Evolutionary conservation across 2,113 vertebrate genomes (phyloP).

Genomic region (Limnothrissa miodon): DNA sequence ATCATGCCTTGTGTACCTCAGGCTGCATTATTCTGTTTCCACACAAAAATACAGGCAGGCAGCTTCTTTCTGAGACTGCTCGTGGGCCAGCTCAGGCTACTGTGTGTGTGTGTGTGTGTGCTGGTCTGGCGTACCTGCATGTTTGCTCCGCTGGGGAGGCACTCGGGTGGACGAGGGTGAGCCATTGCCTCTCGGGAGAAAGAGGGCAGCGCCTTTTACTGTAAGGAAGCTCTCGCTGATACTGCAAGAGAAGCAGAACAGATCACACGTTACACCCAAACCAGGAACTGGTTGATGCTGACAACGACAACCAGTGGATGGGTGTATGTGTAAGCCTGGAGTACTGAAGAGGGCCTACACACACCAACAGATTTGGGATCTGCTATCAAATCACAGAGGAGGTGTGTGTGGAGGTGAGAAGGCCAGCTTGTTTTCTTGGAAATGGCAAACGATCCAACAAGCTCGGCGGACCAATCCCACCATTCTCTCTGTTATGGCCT

Average conservation of each 20-base stretch:
- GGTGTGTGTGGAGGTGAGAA: background rate
- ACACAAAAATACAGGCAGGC: background rate
- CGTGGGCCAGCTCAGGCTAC: background rate
- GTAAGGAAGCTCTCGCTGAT: slow-evolving; percentile 97
- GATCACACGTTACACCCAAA: background rate
- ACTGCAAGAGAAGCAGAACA: slow-evolving; percentile 58
- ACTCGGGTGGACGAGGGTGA: slow-evolving; percentile 78
- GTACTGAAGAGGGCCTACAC: too few relatives aligned
- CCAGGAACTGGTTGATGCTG: background rate
- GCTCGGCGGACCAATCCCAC: background rate
- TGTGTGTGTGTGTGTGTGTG: background rate
- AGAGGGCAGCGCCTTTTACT: slow-evolving; percentile 95
- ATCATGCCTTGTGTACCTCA: background rate
- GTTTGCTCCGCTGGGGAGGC: slow-evolving; percentile 86
- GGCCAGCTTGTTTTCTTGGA: background rate
- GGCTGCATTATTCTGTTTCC: background rate
- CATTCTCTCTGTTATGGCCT: background rate
- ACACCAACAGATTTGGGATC: too few relatives aligned
- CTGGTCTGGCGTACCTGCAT: slow-evolving; percentile 80
- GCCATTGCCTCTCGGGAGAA: slow-evolving; percentile 90
- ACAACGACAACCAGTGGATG: background rate
- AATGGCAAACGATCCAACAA: background rate
- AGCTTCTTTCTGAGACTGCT: too few relatives aligned
- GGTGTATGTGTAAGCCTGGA: background rate
- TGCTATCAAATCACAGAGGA: background rate